Percentiles rank a stretch among this genome's conserved stretches.
Evolutionary conservation across 2,888 invertebrate species (phyloP).

Genomic region (Pollenia amentaria): DNA sequence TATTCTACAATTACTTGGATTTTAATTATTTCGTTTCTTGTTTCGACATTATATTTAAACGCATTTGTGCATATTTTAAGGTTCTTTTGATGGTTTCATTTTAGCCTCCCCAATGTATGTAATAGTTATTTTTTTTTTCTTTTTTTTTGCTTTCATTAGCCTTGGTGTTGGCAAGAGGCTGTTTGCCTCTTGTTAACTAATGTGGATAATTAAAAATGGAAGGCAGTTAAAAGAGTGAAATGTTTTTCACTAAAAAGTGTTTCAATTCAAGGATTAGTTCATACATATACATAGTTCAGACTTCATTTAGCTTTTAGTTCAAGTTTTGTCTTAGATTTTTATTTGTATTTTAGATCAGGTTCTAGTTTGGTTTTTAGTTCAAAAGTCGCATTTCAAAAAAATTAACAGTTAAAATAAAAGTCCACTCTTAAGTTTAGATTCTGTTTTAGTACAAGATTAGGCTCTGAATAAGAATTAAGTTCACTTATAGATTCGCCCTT

Average conservation of each 20-base stretch:
- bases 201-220: neutral
- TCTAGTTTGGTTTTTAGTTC: too few species aligned
- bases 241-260: neutral
- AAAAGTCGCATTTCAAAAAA: too few species aligned
- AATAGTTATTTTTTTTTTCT: neutral
- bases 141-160: slow-evolving; percentile 27
- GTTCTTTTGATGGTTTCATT: slow-evolving; percentile 3
- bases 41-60: neutral
- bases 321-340: too few species aligned
- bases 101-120: neutral
- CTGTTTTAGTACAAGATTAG: too few species aligned
- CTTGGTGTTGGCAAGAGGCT: slow-evolving; percentile 39
- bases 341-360: too few species aligned
- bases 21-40: neutral
- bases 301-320: too few species aligned
- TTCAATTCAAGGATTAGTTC: too few species aligned
- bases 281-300: too few species aligned
- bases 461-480: too few species aligned
- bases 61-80: slow-evolving; percentile 6
- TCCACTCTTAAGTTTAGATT: too few species aligned
- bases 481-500: too few species aligned
- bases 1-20: slow-evolving; percentile 8
- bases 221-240: neutral
- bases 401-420: too few species aligned
- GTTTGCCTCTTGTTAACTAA: slow-evolving; percentile 18